Evolutionary conservation across 2,797 vertebrate species (phyloP).

Genomic region (Pseudochirops cupreus): DNA sequence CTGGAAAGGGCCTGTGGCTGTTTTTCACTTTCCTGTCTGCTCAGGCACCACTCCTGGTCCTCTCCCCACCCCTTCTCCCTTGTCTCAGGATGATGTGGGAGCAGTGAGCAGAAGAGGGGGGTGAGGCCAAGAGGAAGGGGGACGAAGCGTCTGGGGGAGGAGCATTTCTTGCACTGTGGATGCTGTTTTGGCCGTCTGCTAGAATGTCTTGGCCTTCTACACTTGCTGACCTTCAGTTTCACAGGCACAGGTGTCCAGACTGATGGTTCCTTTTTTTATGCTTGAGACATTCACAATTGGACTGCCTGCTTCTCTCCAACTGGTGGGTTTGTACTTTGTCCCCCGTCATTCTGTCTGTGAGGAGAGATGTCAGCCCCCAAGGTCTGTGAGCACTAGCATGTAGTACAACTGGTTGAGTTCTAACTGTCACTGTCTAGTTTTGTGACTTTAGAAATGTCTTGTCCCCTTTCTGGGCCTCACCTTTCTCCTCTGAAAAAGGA

Average conservation of each 20-base stretch:
- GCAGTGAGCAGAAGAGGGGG: too few relatives aligned
- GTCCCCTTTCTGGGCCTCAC: neutral
- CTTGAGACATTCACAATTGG: neutral
- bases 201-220: neutral
- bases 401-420: too few relatives aligned
- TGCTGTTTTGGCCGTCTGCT: neutral
- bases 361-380: too few relatives aligned
- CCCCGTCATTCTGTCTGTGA: neutral
- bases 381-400: neutral
- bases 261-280: slow-evolving; percentile 32
- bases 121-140: too few relatives aligned
- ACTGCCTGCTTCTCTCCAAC: neutral
- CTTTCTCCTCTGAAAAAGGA: neutral
- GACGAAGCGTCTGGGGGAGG: too few relatives aligned
- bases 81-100: neutral
- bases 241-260: neutral
- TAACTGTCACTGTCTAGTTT: neutral
- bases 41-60: neutral
- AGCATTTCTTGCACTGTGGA: neutral
- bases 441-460: neutral
- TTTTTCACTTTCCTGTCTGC: too few relatives aligned
- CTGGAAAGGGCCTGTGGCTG: too few relatives aligned
- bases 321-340: neutral
- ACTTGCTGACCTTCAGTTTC: neutral
- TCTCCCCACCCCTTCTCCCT: neutral